These are phyloP conservation scores for Dynastes maya DNA, from an alignment of 2,888 invertebrate genomes.

Conservation along the genomic window DNA sequence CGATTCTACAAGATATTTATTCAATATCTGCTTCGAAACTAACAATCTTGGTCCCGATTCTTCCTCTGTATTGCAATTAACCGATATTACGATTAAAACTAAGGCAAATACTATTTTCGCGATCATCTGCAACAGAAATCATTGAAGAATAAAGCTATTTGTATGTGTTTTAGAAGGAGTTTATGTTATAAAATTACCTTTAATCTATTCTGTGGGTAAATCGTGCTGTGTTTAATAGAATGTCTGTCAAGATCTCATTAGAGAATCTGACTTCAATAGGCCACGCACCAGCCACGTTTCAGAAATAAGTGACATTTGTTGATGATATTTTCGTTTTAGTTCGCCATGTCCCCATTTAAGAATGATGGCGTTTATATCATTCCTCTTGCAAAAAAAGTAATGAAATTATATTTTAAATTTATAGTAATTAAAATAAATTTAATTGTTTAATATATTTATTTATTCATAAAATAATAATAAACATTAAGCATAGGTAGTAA, in stretches of 20 bases:
- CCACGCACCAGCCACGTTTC: slow-evolving; percentile 52
- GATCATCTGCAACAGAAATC: slow-evolving; percentile 46
- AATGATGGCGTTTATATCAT: not conserved
- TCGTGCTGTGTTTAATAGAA: not conserved
- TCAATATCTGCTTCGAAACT: slow-evolving; percentile 94
- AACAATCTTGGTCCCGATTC: slow-evolving; percentile 86
- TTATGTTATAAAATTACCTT: slow-evolving; percentile 48
- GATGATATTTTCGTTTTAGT: not conserved
- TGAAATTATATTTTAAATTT: no score
- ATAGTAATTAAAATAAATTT: no score
- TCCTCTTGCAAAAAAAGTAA: no score
- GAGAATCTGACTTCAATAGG: slow-evolving; percentile 11
- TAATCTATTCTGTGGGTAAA: not conserved
- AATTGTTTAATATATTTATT: no score
- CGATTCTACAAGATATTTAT: slow-evolving; percentile 96
- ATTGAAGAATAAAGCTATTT: slow-evolving; percentile 2
- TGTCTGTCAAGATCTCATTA: slow-evolving; percentile 18
- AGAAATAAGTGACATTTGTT: slow-evolving; percentile 11
- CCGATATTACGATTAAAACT: slow-evolving; percentile 69
- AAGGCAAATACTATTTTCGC: slow-evolving; percentile 44
- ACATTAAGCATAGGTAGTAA: no score
- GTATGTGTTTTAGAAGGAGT: slow-evolving; percentile 4
- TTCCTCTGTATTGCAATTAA: slow-evolving; percentile 77
- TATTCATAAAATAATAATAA: no score
- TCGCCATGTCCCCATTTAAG: not conserved